Conservation (phyloP, 1,140 invertebrate genomes). For the Reticulitermes speratus region DNA sequence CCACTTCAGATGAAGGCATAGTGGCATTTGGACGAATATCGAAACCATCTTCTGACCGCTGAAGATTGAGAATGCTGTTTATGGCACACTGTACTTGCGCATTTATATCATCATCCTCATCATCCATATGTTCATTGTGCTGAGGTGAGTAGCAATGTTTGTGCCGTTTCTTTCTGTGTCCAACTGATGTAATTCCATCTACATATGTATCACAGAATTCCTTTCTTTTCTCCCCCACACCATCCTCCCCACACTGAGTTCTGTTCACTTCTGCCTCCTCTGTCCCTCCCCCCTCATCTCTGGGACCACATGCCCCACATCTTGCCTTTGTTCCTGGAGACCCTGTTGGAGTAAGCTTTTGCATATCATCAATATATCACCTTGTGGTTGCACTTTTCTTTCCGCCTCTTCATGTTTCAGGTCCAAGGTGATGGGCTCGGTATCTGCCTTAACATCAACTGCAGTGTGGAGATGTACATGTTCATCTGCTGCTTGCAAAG, state of each 20-base stretch:
- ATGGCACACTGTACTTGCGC: slow-evolving; percentile 77
- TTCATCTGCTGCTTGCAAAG: neutral
- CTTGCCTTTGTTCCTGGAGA: neutral
- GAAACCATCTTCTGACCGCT: slow-evolving; percentile 50
- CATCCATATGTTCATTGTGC: slow-evolving; percentile 37
- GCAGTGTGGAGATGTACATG: neutral
- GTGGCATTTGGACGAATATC: slow-evolving; percentile 30
- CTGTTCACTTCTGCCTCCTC: neutral
- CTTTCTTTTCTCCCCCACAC: slow-evolving; percentile 23
- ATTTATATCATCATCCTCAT: slow-evolving; percentile 64
- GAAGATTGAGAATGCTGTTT: slow-evolving; percentile 72
- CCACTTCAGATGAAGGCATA: neutral
- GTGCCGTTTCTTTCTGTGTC: slow-evolving; percentile 28
- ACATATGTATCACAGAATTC: slow-evolving; percentile 31
- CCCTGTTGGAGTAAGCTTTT: neutral
- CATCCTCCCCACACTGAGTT: neutral
- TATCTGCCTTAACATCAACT: neutral
- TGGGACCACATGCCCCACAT: neutral
- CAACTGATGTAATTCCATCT: neutral
- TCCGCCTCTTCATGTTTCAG: neutral
- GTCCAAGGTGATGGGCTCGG: neutral
- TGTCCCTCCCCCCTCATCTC: slow-evolving; percentile 27
- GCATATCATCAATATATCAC: neutral
- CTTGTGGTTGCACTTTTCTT: neutral
- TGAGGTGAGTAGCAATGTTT: slow-evolving; percentile 25